Percentiles rank a stretch among this genome's conserved stretches.
These are phyloP conservation scores for Crotophaga sulcirostris DNA, from an alignment of 2,113 vertebrate species.

Conservation along the genomic window DNA sequence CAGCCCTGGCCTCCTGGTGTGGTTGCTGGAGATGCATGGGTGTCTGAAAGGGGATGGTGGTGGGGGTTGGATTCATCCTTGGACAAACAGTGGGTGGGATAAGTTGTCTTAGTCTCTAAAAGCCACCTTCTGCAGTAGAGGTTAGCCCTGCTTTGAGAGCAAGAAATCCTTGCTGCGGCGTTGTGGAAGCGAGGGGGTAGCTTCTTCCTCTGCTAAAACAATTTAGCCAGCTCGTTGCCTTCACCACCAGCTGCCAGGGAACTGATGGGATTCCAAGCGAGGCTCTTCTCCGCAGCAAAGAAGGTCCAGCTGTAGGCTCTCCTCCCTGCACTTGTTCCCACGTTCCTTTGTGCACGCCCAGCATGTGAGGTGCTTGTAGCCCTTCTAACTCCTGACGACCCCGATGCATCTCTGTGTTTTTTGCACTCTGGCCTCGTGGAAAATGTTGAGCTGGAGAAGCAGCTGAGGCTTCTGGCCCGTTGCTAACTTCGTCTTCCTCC, in stretches of 20 bases:
- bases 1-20: not conserved
- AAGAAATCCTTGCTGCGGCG: not conserved
- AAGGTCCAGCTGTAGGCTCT: not conserved
- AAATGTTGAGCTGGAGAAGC: not conserved
- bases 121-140: not conserved
- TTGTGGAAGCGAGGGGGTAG: not conserved
- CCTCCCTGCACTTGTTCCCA: not conserved
- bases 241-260: not conserved
- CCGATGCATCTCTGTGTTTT: not conserved
- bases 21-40: accelerated
- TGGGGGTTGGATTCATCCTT: accelerated
- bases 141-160: accelerated
- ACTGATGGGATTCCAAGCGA: accelerated
- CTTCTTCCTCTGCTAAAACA: not conserved
- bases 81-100: accelerated
- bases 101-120: not conserved
- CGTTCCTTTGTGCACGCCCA: conserved; percentile 56
- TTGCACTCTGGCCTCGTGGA: conserved; percentile 21
- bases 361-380: conserved; percentile 52
- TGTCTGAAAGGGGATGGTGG: not conserved
- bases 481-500: not conserved
- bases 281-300: not conserved
- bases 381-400: not conserved
- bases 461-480: not conserved
- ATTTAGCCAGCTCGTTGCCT: not conserved